phyloP scores from a whole-genome alignment of 2,797 vertebrate species.

The Anomalospiza imberbis region DNA sequence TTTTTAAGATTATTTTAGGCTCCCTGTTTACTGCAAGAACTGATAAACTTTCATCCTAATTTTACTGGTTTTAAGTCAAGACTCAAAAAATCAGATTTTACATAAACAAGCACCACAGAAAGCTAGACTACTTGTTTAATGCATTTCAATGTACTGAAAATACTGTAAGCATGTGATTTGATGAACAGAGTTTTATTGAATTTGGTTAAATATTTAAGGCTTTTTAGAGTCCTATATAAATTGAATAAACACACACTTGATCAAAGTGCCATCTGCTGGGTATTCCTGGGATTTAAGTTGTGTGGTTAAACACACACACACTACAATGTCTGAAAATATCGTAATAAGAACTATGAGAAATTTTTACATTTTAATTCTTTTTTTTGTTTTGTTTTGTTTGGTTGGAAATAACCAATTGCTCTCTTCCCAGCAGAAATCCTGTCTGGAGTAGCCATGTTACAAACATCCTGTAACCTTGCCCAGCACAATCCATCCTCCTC shows the following conservation, averaged over 20 bases:
- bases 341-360: not conserved
- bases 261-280: conserved; percentile 76
- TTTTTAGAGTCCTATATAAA: conserved; percentile 37
- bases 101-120: not conserved
- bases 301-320: not conserved
- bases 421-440: not conserved
- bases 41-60: not conserved
- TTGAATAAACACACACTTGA: conserved; percentile 54
- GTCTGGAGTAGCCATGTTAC: not conserved
- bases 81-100: not conserved
- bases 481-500: not conserved
- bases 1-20: not conserved
- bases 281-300: not conserved
- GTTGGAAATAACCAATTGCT: not conserved
- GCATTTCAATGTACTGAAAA: conserved; percentile 35
- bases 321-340: not conserved
- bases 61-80: not conserved
- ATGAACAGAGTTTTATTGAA: conserved; percentile 58
- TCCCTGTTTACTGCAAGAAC: not conserved
- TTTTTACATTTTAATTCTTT: not conserved
- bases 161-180: conserved; percentile 50
- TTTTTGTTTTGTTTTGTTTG: not conserved
- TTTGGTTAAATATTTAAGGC: conserved; percentile 66
- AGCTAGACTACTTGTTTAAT: not conserved
- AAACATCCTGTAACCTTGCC: not conserved